Evolutionary conservation across 2,888 invertebrate genomes (phyloP).

Genomic region (Leptinotarsa peninsularis): DNA sequence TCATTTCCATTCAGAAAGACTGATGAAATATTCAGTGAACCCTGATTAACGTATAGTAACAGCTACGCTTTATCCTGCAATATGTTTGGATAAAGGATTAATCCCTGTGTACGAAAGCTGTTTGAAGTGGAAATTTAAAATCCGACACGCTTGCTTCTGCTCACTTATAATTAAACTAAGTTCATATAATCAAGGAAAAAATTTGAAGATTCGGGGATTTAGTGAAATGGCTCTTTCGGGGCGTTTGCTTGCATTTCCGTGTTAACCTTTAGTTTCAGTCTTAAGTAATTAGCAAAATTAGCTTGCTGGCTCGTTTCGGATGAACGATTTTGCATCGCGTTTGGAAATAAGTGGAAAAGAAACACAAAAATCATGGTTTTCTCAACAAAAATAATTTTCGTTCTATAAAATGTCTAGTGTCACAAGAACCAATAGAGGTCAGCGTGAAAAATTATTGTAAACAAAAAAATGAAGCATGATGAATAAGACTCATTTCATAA

Average conservation of each 20-base stretch:
- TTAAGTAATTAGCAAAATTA: constrained; percentile 4
- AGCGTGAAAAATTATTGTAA: too few relatives aligned
- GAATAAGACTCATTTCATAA: too few relatives aligned
- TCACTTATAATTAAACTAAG: constrained; percentile 10
- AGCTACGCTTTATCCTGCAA: not conserved
- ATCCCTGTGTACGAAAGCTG: not conserved
- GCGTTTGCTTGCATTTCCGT: not conserved
- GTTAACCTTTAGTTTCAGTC: constrained; percentile 4
- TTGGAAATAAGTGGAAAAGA: too few relatives aligned
- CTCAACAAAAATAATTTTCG: too few relatives aligned
- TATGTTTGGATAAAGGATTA: constrained; percentile 6
- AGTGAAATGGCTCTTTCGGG: not conserved
- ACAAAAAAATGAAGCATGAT: too few relatives aligned
- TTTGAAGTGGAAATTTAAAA: constrained; percentile 10
- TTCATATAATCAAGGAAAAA: constrained; percentile 2
- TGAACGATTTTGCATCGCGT: not conserved
- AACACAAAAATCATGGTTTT: too few relatives aligned
- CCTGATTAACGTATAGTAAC: not conserved
- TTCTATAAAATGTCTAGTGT: too few relatives aligned
- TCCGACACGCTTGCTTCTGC: not conserved
- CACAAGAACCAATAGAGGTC: too few relatives aligned
- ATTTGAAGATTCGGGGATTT: not conserved
- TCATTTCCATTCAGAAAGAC: not conserved
- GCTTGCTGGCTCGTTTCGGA: not conserved
- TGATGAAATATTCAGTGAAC: constrained; percentile 12